These are phyloP conservation scores for Urosaurus nigricauda DNA, from an alignment of 2,797 vertebrate species.

Conservation along the genomic window DNA sequence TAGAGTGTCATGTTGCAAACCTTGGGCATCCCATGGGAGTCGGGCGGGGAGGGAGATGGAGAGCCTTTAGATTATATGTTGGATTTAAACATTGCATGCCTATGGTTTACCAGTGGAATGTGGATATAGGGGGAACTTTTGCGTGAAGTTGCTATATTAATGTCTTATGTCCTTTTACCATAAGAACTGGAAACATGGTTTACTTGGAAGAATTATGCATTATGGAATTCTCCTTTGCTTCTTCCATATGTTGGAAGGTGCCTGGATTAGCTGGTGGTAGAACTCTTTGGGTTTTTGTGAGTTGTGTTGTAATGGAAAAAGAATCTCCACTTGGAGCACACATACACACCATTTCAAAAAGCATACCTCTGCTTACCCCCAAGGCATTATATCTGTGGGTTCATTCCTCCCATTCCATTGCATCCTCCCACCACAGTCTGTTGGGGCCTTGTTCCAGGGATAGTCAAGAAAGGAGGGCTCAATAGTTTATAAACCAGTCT, in stretches of 20 bases:
- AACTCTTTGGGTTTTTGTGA: neutral
- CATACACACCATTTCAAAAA: neutral
- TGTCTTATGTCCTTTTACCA: constrained; percentile 13
- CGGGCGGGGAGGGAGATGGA: constrained; percentile 7
- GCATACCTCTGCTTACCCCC: neutral
- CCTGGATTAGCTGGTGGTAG: neutral
- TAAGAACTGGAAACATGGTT: constrained; percentile 1
- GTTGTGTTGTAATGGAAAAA: constrained; percentile 5
- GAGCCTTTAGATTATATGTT: constrained; percentile 33
- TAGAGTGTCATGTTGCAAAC: constrained; percentile 45
- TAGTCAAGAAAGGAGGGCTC: constrained; percentile 7
- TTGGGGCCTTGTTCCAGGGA: neutral
- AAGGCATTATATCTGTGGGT: neutral
- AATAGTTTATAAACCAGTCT: neutral
- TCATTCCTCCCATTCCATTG: constrained; percentile 18
- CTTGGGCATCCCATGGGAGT: neutral
- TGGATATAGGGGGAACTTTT: constrained; percentile 5
- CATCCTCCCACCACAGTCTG: neutral
- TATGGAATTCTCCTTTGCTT: neutral
- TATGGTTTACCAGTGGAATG: constrained; percentile 34
- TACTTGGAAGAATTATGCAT: neutral
- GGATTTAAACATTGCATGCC: constrained; percentile 15
- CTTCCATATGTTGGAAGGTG: neutral
- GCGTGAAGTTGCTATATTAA: constrained; percentile 19
- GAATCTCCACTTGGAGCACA: neutral